Conservation (phyloP, 2,888 invertebrate species). For the Erebia ligea region DNA sequence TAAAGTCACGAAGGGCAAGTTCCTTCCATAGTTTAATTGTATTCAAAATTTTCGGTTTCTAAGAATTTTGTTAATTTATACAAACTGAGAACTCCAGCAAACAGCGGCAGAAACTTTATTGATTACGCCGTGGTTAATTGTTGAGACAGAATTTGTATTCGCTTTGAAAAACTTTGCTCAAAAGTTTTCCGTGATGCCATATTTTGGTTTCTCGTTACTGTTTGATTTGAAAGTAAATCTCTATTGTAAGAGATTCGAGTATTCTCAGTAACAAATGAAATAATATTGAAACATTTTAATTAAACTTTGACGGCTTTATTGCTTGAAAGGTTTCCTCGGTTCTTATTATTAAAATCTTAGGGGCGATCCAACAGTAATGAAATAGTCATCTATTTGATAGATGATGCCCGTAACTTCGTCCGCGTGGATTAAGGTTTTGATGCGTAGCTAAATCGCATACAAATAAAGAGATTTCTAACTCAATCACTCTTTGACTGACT, state of each 20-base stretch:
- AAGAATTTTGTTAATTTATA: conserved; percentile 1
- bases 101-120: neutral
- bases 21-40: too few relatives aligned
- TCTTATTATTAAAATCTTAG: neutral
- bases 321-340: neutral
- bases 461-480: too few relatives aligned
- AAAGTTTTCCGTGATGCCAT: conserved; percentile 9
- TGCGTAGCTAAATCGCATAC: too few relatives aligned
- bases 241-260: conserved; percentile 7
- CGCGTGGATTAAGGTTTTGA: too few relatives aligned
- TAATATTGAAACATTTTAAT: neutral
- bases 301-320: conserved; percentile 1
- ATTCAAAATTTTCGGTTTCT: too few relatives aligned
- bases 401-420: too few relatives aligned
- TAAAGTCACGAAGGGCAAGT: too few relatives aligned
- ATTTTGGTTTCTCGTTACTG: neutral
- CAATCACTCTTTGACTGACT: too few relatives aligned
- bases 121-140: conserved; percentile 5
- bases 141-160: neutral
- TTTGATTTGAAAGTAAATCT: conserved; percentile 3
- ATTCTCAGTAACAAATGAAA: conserved; percentile 4
- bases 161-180: conserved; percentile 10
- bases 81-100: neutral
- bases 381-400: neutral
- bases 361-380: neutral